phyloP scores from a whole-genome alignment of 2,113 vertebrate genomes.

The Leptodactylus fuscus region DNA sequence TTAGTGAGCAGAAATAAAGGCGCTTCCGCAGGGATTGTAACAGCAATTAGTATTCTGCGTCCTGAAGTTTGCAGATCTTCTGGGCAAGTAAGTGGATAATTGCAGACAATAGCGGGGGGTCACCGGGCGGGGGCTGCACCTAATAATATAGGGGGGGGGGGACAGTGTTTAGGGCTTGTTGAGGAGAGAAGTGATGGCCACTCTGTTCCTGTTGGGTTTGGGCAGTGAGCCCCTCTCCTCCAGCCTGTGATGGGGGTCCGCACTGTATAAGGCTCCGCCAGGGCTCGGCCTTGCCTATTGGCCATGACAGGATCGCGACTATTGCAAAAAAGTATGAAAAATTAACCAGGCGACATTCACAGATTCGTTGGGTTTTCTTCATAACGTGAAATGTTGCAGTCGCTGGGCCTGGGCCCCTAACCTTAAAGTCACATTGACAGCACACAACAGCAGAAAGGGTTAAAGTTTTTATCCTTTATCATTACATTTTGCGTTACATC shows the following conservation, averaged over 20 bases:
- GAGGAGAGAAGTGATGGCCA: conserved; percentile 26
- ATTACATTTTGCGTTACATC: too few relatives aligned
- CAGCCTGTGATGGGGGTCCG: background rate
- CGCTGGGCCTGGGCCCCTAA: too few relatives aligned
- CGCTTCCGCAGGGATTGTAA: conserved; percentile 4
- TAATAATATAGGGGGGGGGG: too few relatives aligned
- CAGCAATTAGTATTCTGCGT: conserved; percentile 44
- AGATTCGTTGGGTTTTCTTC: too few relatives aligned
- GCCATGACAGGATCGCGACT: too few relatives aligned
- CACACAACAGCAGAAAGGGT: too few relatives aligned
- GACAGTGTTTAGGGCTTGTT: conserved; percentile 5
- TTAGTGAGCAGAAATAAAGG: conserved; percentile 14
- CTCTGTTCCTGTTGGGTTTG: background rate
- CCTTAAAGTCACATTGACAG: too few relatives aligned
- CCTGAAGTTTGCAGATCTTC: conserved; percentile 36
- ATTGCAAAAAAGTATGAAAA: too few relatives aligned
- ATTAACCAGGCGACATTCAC: too few relatives aligned
- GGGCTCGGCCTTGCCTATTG: too few relatives aligned
- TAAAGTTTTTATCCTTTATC: too few relatives aligned
- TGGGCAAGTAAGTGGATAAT: conserved; percentile 21
- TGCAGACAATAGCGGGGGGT: conserved; percentile 3
- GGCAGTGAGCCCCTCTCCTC: background rate
- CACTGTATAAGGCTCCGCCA: background rate
- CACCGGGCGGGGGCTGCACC: background rate
- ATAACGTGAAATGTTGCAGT: too few relatives aligned